Evolutionary conservation across 2,888 invertebrate genomes (phyloP), one percentile per base, ranked within the genome.

Genomic region (Tricholauxania praeusta): DNA sequence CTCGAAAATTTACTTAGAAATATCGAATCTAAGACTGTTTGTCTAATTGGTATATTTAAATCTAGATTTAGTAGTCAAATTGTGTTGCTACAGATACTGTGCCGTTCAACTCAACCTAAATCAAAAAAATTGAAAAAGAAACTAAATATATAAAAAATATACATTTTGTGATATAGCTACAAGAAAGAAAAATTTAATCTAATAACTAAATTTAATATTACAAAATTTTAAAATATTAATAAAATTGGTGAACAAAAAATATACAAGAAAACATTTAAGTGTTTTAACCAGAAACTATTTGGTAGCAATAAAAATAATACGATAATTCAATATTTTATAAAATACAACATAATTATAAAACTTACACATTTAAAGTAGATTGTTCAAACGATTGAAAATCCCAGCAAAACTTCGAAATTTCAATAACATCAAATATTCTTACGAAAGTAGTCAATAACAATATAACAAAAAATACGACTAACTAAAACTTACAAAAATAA

Each of bases 161-260:
- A 77, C 76, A 74, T 72, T 77, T 79, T 79, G 79, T 78, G 78
- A 79, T 79, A 79, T 79, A 77, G 76, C 78, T 79, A 77, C 75
- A 77, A 75, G 76, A 63, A 55, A 71, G 63, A 17, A 59, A 71
- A 63, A 32, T 55, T 51, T 51, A 72, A 76, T 74, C 71, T 74
- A 75, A 76, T 71, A 71, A 72, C 53, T 65, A 65, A 69, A 22
- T 48, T n/a, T 51, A 52, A 66, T 15, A 59, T 39, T 55, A n/a
- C 12, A 49, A 57, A 55, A 59, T 28, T 28, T 22, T 8, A 49
- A 57, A 1, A 39, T 39, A 39, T 39, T 39, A 39, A 39, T 39
- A 39, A 39, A 39, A 39, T 39, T 39, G 39, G 39, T 39, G 10
- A 39, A 39, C 1, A 5, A 39, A 39, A 39, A 10, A 7, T 39